Base-by-base conservation (phyloP, 2,797 vertebrate species). In the Mastacembelus armatus region DNA sequence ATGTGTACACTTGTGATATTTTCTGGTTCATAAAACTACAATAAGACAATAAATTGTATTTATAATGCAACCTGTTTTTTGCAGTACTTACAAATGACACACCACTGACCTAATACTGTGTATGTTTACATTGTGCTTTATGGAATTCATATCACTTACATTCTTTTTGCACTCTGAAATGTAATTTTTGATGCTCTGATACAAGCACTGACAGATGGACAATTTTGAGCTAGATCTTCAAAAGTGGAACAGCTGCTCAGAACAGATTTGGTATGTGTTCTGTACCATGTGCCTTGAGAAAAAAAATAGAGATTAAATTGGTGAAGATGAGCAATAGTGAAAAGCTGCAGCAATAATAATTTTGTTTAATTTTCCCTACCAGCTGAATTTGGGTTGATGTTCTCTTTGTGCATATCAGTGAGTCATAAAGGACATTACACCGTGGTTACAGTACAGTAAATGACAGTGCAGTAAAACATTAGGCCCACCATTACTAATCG, bases 401-500 rank as follows among this genome's bases (percentile, higher is more conserved):
- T 73, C 61, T 61, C 58, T 36, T 66, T 71, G 64, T 83, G 66
- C 36, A 29, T 47, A 50, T 69, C 62, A 79, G 5, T 44, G 36
- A 80, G 56, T 71, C 75, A 75, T 57, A 43, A 39, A 68, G 60
- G 59, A 64, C 49, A 43, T 35, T 57, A 27, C 54, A 40, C 50
- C 57, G 47, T 45, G 59, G 18, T 51, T 66, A 58, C 56, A 76
- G 75, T 83, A 65, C 36, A 71, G 72, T 76, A 68, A 81, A 80
- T 70, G 81, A 78, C 59, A 74, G 86, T 71, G 66, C 78, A 82
- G 68, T 83, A 60, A 87, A 90, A 90, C 82, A 87, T 82, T 77
- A 78, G 83, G 66, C 69, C 81, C 61, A 78, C 80, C 86, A 71
- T 86, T 69, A 75, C 89, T 88, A 89, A 91, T 90, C 32, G 51